Percentiles rank a stretch among this genome's conserved stretches.
Conservation (phyloP, 2,888 invertebrate species). For the Pilophorus perplexus region DNA sequence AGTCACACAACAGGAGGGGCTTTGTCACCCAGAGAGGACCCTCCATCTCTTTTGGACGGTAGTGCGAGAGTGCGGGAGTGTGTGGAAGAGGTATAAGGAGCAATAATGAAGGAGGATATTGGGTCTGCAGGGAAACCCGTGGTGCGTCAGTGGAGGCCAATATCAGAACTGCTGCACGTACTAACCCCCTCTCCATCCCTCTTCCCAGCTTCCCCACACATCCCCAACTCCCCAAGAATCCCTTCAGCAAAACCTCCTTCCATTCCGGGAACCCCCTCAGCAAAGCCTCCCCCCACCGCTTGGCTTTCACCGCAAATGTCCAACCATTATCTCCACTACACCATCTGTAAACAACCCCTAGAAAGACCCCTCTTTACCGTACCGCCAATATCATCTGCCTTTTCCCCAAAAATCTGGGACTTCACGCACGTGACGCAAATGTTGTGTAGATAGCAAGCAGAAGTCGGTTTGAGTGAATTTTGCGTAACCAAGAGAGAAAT, state of each 20-base stretch:
- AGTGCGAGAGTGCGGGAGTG: too few relatives aligned
- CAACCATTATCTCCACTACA: constrained; percentile 1
- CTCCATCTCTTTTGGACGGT: too few relatives aligned
- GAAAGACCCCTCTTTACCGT: neutral
- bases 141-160: constrained; percentile 23
- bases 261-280: too few relatives aligned
- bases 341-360: constrained; percentile 22
- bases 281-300: neutral
- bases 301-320: neutral
- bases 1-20: too few relatives aligned
- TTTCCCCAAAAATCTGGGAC: too few relatives aligned
- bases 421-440: too few relatives aligned
- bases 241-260: too few relatives aligned
- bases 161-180: constrained; percentile 22
- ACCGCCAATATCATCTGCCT: neutral
- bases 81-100: neutral
- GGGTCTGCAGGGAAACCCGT: constrained; percentile 11
- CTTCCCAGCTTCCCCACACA: neutral
- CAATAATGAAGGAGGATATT: constrained; percentile 30
- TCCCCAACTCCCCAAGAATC: neutral
- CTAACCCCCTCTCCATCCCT: neutral
- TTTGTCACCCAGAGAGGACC: too few relatives aligned
- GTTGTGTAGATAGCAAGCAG: too few relatives aligned
- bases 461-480: too few relatives aligned
- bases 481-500: too few relatives aligned